phyloP scores from a whole-genome alignment of 2,888 invertebrate genomes.

The Mythimna impura region DNA sequence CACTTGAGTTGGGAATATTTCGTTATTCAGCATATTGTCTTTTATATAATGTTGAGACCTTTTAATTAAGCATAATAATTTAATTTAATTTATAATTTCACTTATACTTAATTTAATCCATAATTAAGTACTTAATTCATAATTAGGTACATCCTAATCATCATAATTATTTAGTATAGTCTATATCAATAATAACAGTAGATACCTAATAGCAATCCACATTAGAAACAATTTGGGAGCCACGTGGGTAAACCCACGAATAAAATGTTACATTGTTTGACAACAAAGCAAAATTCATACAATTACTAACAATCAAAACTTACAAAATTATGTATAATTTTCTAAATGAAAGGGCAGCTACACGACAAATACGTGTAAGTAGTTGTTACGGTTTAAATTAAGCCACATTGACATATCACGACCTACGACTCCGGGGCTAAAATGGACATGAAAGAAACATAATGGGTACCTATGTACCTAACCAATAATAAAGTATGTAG shows the following conservation, averaged over 20 bases:
- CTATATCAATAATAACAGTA: no score
- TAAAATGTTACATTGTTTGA: neutral
- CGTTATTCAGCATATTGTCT: no score
- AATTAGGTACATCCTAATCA: no score
- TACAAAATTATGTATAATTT: slow-evolving; percentile 2
- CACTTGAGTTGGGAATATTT: no score
- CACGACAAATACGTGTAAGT: slow-evolving; percentile 11
- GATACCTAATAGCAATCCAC: no score
- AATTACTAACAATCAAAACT: neutral
- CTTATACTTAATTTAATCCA: neutral
- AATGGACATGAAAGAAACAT: slow-evolving; percentile 21
- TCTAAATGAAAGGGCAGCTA: slow-evolving; percentile 26
- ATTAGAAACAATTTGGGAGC: no score
- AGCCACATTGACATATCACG: slow-evolving; percentile 52
- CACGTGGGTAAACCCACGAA: neutral
- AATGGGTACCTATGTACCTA: slow-evolving; percentile 11
- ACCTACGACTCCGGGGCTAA: slow-evolving; percentile 20
- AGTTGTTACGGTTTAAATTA: slow-evolving; percentile 14
- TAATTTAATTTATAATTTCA: no score
- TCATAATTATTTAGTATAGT: no score
- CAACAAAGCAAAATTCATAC: slow-evolving; percentile 2
- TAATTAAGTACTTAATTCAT: neutral
- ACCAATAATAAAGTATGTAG: slow-evolving; percentile 4
- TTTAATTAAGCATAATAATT: no score
- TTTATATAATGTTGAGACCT: no score